phyloP scores from a whole-genome alignment of 1,140 invertebrate genomes.

The Pygmarrhopalites habei region DNA sequence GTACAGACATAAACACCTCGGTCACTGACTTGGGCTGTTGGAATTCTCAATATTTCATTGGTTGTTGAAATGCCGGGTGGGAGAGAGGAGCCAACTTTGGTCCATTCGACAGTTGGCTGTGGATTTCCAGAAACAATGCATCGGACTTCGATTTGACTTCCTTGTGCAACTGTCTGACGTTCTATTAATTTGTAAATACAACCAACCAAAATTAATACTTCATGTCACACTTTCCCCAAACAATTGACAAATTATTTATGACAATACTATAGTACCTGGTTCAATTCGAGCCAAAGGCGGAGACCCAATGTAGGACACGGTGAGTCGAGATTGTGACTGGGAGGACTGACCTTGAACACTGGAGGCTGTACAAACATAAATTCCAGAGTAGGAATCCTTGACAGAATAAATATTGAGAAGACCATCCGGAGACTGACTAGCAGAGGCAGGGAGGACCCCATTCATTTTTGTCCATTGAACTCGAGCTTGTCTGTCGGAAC shows the following conservation, averaged over 20 bases:
- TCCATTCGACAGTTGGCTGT: constrained; percentile 67
- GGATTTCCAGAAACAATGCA: constrained; percentile 65
- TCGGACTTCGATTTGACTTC: constrained; percentile 63
- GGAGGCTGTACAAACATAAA: constrained; percentile 67
- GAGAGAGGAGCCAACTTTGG: constrained; percentile 60
- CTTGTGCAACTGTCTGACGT: constrained; percentile 65
- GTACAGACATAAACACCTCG: constrained; percentile 58
- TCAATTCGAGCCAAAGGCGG: constrained; percentile 55
- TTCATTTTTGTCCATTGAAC: constrained; percentile 41
- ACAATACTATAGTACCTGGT: no score
- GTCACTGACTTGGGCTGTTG: constrained; percentile 62
- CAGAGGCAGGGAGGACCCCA: constrained; percentile 49
- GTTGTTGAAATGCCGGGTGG: constrained; percentile 53
- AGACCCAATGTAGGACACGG: constrained; percentile 42
- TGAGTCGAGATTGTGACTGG: constrained; percentile 46
- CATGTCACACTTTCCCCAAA: neutral
- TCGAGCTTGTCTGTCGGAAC: constrained; percentile 32
- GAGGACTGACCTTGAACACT: constrained; percentile 41
- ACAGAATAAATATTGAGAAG: constrained; percentile 63
- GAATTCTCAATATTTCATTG: constrained; percentile 62
- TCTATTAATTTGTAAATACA: constrained; percentile 46
- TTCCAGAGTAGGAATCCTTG: constrained; percentile 60
- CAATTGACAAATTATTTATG: neutral
- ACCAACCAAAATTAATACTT: neutral
- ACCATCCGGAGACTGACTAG: constrained; percentile 54